Base-by-base conservation (phyloP, 2,888 invertebrate species). In the Rhaphigaster nebulosa region DNA sequence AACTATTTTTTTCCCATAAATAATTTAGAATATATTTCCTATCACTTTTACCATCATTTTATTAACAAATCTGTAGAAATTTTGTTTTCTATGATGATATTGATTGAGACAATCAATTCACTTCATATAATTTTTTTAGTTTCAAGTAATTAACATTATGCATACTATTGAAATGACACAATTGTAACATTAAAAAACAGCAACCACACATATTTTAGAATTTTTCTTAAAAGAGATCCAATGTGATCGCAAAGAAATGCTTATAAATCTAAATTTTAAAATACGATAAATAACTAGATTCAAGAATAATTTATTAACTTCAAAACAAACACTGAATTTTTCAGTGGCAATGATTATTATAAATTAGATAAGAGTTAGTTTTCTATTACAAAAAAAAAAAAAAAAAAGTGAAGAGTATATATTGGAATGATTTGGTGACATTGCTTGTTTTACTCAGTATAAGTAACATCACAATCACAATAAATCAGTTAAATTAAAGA, bases 11-110 rank as follows among this genome's bases (percentile, higher is more conserved):
- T 65, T 65, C 29, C 13, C 34, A 34, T 34, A 34, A 70, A 34
- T 70, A 70, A 65, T 70, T 70, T 70, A 70, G 70, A 70, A 70
- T 70, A 70, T 70, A 34, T 70, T 34, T 34, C 20, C 29, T 65
- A 70, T 70, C 70, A 70, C 70, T 70, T 70, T 34, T 34, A 20
- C 20, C 34, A 70, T 34, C 20, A 34, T 70, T 34, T 20, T 29
- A 34, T 70, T 70, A 34, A 70, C 4, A 34, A 34, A 18, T 70
- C 20, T 18, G 38, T 34, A 18, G 2, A 34, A 70, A 70, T 34
- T 70, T 70, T 70, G 70, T 34, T 65, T 65, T 20, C 15, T 6
- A 65, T 34, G 20, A 34, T 70, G 20, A 20, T 70, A 70, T 34
- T 34, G 15, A 34, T 34, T 34, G 34, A 29, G 15, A 29, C 29